Evolutionary conservation across 2,797 vertebrate species (phyloP).

Genomic region (Sebastes diploproa): DNA sequence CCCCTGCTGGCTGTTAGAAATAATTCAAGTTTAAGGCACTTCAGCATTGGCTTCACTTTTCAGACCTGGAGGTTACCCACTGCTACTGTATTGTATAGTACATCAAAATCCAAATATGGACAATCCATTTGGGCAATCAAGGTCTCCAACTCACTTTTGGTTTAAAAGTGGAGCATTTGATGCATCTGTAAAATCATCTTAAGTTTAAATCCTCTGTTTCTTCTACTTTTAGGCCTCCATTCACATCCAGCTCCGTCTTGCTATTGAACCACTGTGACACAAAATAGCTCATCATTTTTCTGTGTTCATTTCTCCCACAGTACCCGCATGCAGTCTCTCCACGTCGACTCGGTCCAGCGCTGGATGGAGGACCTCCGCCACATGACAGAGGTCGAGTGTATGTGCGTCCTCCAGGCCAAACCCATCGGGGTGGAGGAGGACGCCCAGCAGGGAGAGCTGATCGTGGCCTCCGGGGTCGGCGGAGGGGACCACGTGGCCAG

Average conservation of each 20-base stretch:
- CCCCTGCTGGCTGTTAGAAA: no score
- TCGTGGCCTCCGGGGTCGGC: conserved; percentile 76
- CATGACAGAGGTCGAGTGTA: conserved; percentile 99
- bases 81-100: not conserved
- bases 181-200: not conserved
- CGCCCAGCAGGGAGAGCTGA: conserved; percentile 86
- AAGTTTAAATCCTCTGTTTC: not conserved
- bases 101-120: not conserved
- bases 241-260: not conserved
- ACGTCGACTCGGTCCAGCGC: conserved; percentile 94
- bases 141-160: not conserved
- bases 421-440: conserved; percentile 93
- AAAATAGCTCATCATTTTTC: not conserved
- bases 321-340: conserved; percentile 87
- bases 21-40: no score
- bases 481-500: conserved; percentile 79
- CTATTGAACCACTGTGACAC: not conserved
- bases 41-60: no score
- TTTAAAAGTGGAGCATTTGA: not conserved
- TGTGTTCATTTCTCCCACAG: conserved; percentile 29
- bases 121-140: not conserved
- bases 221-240: not conserved
- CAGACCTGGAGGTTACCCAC: no score
- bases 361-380: conserved; percentile 97
- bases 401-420: conserved; percentile 97